These are phyloP conservation scores for Smutsia gigantea DNA, from an alignment of 2,797 vertebrate genomes.

Conservation along the genomic window DNA sequence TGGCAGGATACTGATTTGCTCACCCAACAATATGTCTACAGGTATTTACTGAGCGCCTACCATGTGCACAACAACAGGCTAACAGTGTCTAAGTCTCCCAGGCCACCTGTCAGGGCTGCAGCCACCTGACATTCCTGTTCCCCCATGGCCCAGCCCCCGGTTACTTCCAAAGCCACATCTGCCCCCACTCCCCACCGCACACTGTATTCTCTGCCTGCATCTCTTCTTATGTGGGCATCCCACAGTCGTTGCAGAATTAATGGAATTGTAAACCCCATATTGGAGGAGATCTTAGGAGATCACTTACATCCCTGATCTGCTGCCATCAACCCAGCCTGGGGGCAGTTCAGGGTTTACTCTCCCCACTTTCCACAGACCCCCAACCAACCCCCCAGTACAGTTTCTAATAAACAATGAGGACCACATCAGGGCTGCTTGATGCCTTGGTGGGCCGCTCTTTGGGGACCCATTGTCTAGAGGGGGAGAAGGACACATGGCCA, in stretches of 20 bases:
- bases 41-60: no score
- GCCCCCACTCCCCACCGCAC: not conserved
- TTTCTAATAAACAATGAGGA: not conserved
- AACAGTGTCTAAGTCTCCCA: no score
- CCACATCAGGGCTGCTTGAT: not conserved
- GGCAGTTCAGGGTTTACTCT: not conserved
- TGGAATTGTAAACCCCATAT: accelerated
- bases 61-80: no score
- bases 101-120: not conserved
- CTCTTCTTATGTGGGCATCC: accelerated
- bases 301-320: not conserved
- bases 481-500: not conserved
- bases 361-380: not conserved
- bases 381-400: accelerated
- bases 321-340: not conserved
- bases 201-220: not conserved
- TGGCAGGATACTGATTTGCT: no score
- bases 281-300: not conserved
- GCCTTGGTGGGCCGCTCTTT: accelerated
- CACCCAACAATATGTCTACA: no score
- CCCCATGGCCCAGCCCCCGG: not conserved
- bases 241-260: no score
- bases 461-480: not conserved
- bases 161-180: not conserved
- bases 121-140: not conserved